Percentiles rank a stretch among this genome's conserved stretches.
These are phyloP conservation scores for Cerastis leucographa DNA, from an alignment of 2,888 invertebrate genomes.

Conservation along the genomic window DNA sequence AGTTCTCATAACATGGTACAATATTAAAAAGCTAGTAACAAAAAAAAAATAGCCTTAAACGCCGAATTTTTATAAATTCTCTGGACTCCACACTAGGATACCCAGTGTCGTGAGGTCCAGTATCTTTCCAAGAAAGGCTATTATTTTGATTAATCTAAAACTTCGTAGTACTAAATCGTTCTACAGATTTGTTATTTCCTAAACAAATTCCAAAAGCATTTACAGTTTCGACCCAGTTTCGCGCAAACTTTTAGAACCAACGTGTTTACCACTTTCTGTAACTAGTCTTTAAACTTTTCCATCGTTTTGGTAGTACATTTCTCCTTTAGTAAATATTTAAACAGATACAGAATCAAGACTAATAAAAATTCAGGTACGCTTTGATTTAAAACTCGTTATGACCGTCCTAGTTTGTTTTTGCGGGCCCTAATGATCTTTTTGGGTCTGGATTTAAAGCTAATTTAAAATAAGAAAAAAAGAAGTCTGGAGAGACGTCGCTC, in stretches of 20 bases:
- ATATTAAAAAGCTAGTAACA: too few relatives aligned
- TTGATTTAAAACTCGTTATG: constrained; percentile 52
- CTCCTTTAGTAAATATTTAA: constrained; percentile 29
- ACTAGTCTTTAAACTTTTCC: constrained; percentile 28
- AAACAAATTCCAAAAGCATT: constrained; percentile 30
- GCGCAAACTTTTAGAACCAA: constrained; percentile 32
- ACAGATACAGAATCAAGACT: constrained; percentile 15
- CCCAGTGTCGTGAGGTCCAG: too few relatives aligned
- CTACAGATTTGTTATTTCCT: constrained; percentile 12
- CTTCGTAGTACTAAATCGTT: background rate
- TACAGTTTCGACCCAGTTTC: constrained; percentile 34
- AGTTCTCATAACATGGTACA: too few relatives aligned
- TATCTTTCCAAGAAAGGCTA: too few relatives aligned
- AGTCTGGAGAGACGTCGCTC: background rate
- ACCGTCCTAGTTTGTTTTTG: constrained; percentile 45
- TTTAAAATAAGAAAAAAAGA: constrained; percentile 41
- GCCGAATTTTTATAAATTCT: too few relatives aligned
- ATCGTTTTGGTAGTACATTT: constrained; percentile 39
- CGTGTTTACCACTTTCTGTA: constrained; percentile 26
- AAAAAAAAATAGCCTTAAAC: too few relatives aligned
- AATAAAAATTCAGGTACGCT: constrained; percentile 55
- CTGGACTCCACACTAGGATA: too few relatives aligned
- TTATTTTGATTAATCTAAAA: background rate
- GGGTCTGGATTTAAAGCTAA: constrained; percentile 33
- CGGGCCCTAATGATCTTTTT: constrained; percentile 44